Evolutionary conservation across 2,797 vertebrate species (phyloP), one percentile per base, ranked within the genome.

Genomic region (Okamejei kenojei): DNA sequence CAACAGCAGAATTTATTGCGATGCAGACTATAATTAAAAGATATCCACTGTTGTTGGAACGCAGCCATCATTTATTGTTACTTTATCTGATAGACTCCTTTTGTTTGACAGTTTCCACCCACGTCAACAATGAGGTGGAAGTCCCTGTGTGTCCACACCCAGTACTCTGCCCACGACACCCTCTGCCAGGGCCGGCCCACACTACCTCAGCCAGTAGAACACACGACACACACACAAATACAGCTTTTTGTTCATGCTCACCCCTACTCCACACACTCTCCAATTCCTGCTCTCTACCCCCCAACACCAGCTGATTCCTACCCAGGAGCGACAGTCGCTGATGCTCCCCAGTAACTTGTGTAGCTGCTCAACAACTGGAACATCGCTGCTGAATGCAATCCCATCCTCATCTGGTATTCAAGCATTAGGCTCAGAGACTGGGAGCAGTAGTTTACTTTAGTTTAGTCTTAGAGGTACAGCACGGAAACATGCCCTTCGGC

Each of bases 11-110:
- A 93, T 90, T 93, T 88, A 93, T 79, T 92, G 92, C 54, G 29
- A 63, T n/a, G 77, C 76, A 29, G 58, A 77, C 91, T 32, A 90
- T 58, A 32, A 77, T 88, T 77, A 92, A 90, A 90, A 71, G 26
- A 78, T 29, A 88, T 11, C 29, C 73, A 92, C 71, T 90, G 93
- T 81, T 81, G 88, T 17, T 23, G 84, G 94, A 92, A 93, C 93
- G 73, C 73, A 13, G 68, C 79, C 73, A 90, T 88, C 78, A 79
- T 93, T 93, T 74, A 93, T 73, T 77, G 76, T 71, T 11, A 7
- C 63, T 73, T 91, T 91, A 92, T 92, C 79, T 91, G 93, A 71
- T 93, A 86, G 38, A 90, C 73, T 35, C 74, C 93, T 65, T 29
- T 38, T 93, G 35, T 71, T 88, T 90, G 32, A 90, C 78, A 76